Percentiles rank a stretch among this genome's conserved stretches.
Evolutionary conservation across 2,797 vertebrate genomes (phyloP).

Genomic region (Malacoctenus gilli): DNA sequence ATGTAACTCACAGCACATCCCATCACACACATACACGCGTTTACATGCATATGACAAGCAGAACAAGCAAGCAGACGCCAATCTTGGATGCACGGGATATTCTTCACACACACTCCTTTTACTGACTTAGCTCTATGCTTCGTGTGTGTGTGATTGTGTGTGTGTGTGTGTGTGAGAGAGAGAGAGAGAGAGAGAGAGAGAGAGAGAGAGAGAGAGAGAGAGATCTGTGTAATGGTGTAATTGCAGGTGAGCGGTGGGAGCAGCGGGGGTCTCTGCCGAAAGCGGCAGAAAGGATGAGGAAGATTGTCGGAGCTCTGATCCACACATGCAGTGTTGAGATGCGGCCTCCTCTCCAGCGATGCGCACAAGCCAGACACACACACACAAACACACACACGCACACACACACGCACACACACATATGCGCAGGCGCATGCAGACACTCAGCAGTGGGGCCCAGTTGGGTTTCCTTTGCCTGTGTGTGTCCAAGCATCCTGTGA

Average conservation of each 20-base stretch:
- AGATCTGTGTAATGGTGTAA: constrained; percentile 39
- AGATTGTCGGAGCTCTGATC: constrained; percentile 38
- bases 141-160: constrained; percentile 1
- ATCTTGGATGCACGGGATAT: not conserved
- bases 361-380: constrained; percentile 18
- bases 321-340: constrained; percentile 19
- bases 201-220: no score
- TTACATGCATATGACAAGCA: not conserved
- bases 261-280: constrained; percentile 36
- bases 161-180: not conserved
- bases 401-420: constrained; percentile 9
- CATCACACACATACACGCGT: constrained; percentile 1
- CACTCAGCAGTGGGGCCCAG: constrained; percentile 41
- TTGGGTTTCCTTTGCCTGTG: constrained; percentile 50
- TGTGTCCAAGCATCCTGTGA: constrained; percentile 66
- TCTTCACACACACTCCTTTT: not conserved
- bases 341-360: constrained; percentile 18
- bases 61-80: not conserved
- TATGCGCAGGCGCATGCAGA: constrained; percentile 5
- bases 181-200: no score
- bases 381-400: constrained; percentile 7
- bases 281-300: constrained; percentile 47
- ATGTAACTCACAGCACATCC: constrained; percentile 64
- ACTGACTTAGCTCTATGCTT: not conserved
- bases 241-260: constrained; percentile 49